phyloP scores from a whole-genome alignment of 2,888 invertebrate genomes.

The Brachyptera putata region DNA sequence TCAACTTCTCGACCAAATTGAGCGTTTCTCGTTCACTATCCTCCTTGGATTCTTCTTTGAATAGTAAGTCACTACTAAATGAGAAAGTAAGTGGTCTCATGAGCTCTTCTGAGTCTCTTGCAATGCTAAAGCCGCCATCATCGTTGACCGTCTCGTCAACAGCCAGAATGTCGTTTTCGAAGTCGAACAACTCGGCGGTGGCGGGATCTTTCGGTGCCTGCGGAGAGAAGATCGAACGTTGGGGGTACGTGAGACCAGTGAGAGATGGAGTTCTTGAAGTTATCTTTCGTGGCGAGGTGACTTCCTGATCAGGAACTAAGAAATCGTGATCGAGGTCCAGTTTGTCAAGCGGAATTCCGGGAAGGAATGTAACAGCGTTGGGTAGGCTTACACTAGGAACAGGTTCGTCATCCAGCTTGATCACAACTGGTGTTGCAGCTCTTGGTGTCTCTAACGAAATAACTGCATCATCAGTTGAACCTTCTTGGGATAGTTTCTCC shows the following conservation, averaged over 20 bases:
- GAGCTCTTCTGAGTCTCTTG: slow-evolving; percentile 58
- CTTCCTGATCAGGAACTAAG: slow-evolving; percentile 27
- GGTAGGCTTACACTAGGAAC: background rate
- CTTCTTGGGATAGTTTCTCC: no score
- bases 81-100: slow-evolving; percentile 56
- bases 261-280: slow-evolving; percentile 35
- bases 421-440: no score
- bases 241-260: slow-evolving; percentile 33
- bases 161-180: slow-evolving; percentile 56
- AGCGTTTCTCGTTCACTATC: slow-evolving; percentile 78
- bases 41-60: slow-evolving; percentile 76
- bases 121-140: slow-evolving; percentile 60
- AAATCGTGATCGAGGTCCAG: slow-evolving; percentile 29
- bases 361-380: background rate
- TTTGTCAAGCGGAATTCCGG: background rate
- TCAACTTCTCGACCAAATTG: slow-evolving; percentile 76
- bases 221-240: slow-evolving; percentile 66
- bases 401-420: slow-evolving; percentile 15
- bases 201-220: slow-evolving; percentile 55
- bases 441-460: no score
- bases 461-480: no score
- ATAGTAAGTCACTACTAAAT: slow-evolving; percentile 61
- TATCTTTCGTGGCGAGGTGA: slow-evolving; percentile 37
- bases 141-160: slow-evolving; percentile 57
- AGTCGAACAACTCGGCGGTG: slow-evolving; percentile 59